Conservation (phyloP, 2,797 vertebrate genomes). For the Etheostoma perlongum region DNA sequence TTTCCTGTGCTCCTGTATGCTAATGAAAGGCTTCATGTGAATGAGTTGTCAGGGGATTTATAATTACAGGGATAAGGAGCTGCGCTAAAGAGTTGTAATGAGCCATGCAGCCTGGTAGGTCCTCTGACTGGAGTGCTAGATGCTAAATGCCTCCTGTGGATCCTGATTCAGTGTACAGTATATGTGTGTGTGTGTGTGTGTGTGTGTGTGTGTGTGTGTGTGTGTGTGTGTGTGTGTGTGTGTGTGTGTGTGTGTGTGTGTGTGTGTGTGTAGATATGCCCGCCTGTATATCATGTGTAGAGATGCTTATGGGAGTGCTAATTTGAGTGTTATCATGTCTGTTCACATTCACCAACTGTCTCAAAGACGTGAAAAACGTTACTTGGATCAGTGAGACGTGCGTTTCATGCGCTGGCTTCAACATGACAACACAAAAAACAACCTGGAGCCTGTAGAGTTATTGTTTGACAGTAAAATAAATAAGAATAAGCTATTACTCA, state of each 20-base stretch:
- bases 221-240: not conserved
- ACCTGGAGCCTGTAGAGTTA: not conserved
- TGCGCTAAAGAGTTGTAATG: conserved; percentile 67
- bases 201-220: not conserved
- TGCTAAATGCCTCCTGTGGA: conserved; percentile 46
- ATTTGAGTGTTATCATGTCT: conserved; percentile 18
- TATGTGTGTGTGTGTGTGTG: not conserved
- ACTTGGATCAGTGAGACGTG: not conserved
- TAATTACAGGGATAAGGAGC: conserved; percentile 71
- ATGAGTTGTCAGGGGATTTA: conserved; percentile 67
- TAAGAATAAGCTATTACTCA: not conserved
- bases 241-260: not conserved
- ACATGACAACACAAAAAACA: not conserved
- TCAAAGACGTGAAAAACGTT: not conserved
- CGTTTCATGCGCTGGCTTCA: not conserved
- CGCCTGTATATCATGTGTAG: not conserved
- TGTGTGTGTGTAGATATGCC: conserved; percentile 1
- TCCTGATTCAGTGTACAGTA: conserved; percentile 22
- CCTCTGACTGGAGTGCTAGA: conserved; percentile 41
- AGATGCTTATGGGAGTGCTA: conserved; percentile 2
- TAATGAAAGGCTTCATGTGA: conserved; percentile 70
- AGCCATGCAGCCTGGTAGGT: conserved; percentile 69
- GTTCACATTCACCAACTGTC: conserved; percentile 17
- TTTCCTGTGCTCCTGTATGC: conserved; percentile 67
- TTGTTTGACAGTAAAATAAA: not conserved